phyloP scores from a whole-genome alignment of 2,113 vertebrate genomes.

The Phocoena phocoena region DNA sequence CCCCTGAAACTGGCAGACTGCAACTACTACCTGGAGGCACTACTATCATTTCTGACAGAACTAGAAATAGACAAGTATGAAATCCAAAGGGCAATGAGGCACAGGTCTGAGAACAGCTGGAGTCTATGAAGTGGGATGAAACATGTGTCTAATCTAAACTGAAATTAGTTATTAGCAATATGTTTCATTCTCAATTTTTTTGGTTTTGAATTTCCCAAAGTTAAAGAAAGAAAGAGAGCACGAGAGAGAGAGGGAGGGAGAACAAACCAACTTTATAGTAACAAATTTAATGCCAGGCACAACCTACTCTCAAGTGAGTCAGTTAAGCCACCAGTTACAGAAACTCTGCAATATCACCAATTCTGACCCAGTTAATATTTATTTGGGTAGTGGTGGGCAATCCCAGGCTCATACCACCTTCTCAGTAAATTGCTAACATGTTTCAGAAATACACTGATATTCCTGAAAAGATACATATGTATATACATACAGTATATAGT shows the following conservation, averaged over 20 bases:
- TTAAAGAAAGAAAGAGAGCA: background rate
- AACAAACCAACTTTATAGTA: background rate
- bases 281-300: background rate
- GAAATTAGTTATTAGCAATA: background rate
- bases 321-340: background rate
- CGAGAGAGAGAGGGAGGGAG: background rate
- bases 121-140: background rate
- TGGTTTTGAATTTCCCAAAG: conserved; percentile 19
- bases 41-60: background rate
- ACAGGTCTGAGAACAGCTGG: background rate
- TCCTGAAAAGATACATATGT: background rate
- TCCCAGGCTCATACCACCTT: background rate
- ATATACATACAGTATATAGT: background rate
- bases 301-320: background rate
- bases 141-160: background rate
- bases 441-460: background rate
- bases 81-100: background rate
- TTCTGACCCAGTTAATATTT: background rate
- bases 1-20: background rate
- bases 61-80: background rate
- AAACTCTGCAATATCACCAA: background rate
- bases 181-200: conserved; percentile 1
- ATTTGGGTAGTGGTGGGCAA: background rate
- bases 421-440: background rate
- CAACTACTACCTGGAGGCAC: background rate